phyloP scores from a whole-genome alignment of 2,888 invertebrate species.

The Limulus polyphemus region DNA sequence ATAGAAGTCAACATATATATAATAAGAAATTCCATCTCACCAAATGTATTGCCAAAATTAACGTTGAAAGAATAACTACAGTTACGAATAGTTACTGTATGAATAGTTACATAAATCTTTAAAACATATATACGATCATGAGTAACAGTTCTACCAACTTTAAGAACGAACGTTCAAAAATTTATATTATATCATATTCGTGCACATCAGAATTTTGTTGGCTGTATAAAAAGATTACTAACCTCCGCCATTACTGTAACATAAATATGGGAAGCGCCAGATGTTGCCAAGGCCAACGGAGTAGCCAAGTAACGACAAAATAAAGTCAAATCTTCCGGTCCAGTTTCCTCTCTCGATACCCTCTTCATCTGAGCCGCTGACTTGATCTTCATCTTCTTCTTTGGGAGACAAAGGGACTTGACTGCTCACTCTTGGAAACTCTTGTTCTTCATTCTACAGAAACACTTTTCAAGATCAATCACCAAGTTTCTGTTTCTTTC shows the following conservation, averaged over 20 bases:
- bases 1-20: no score
- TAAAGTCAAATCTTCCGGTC: constrained; percentile 22
- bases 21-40: no score
- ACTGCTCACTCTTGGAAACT: constrained; percentile 25
- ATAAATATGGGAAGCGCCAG: constrained; percentile 52
- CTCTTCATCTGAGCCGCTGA: constrained; percentile 18
- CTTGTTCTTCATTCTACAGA: constrained; percentile 7
- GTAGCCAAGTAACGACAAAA: constrained; percentile 46
- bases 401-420: constrained; percentile 39
- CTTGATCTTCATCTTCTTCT: constrained; percentile 26
- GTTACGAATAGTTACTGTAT: no score
- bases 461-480: no score
- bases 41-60: no score
- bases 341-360: constrained; percentile 21
- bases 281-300: constrained; percentile 50
- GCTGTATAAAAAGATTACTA: neutral
- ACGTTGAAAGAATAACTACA: no score
- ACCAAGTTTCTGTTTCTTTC: no score
- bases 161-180: neutral
- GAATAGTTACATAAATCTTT: neutral
- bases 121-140: neutral
- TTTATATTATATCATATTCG: no score
- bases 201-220: no score
- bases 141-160: neutral
- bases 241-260: constrained; percentile 39